Percentiles rank a stretch among this genome's conserved stretches.
phyloP scores from a whole-genome alignment of 2,888 invertebrate genomes.

The Macroteleia sp. region DNA sequence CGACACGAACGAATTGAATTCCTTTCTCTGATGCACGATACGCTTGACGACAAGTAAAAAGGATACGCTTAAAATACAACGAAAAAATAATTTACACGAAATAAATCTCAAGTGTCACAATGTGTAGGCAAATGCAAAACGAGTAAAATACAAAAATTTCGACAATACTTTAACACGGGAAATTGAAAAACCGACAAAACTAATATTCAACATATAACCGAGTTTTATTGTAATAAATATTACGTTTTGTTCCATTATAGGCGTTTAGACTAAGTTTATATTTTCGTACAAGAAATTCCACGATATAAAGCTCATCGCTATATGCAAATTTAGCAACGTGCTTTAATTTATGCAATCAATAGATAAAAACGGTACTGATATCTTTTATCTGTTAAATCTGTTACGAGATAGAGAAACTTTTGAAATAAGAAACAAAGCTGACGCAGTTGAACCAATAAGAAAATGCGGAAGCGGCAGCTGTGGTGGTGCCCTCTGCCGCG shows the following conservation, averaged over 20 bases:
- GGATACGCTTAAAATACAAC: slow-evolving; percentile 57
- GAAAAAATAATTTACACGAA: slow-evolving; percentile 63
- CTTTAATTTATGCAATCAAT: too few relatives aligned
- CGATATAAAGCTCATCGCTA: too few relatives aligned
- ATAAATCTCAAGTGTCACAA: slow-evolving; percentile 62
- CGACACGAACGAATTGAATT: slow-evolving; percentile 65
- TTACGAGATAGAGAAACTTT: too few relatives aligned
- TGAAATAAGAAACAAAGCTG: slow-evolving; percentile 23
- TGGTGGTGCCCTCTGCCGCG: slow-evolving; percentile 76
- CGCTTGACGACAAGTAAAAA: slow-evolving; percentile 65
- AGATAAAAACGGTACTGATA: too few relatives aligned
- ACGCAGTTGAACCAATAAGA: slow-evolving; percentile 71
- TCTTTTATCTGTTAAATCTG: too few relatives aligned
- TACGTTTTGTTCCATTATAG: too few relatives aligned
- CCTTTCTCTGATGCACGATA: slow-evolving; percentile 66
- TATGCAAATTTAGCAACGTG: too few relatives aligned
- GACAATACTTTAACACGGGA: slow-evolving; percentile 12
- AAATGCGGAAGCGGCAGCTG: slow-evolving; percentile 77
- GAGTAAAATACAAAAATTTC: slow-evolving; percentile 20
- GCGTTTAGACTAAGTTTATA: too few relatives aligned
- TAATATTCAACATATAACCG: neutral
- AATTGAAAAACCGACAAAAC: slow-evolving; percentile 26
- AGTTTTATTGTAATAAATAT: slow-evolving; percentile 3
- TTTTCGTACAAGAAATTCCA: too few relatives aligned
- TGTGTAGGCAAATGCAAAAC: slow-evolving; percentile 53